These are phyloP conservation scores for Mythimna impura DNA, from an alignment of 2,888 invertebrate genomes.

Conservation along the genomic window DNA sequence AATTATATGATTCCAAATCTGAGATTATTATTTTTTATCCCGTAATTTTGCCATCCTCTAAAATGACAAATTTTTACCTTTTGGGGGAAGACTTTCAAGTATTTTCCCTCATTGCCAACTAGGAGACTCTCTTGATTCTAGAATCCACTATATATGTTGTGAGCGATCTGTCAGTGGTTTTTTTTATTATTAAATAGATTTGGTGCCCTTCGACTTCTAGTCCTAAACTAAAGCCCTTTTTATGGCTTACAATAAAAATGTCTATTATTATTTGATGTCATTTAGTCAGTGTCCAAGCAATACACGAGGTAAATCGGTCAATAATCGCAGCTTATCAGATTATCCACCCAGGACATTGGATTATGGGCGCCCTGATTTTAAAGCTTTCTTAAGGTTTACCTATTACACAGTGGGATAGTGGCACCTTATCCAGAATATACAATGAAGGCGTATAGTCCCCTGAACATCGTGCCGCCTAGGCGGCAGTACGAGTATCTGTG, in stretches of 20 bases:
- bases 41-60: neutral
- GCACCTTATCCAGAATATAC: too few relatives aligned
- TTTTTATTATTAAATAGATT: neutral
- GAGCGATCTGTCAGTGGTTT: neutral
- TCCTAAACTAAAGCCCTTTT: neutral
- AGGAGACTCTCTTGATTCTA: neutral
- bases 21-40: neutral
- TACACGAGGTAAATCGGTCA: too few relatives aligned
- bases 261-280: neutral
- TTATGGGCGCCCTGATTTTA: constrained; percentile 6
- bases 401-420: neutral
- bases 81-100: neutral
- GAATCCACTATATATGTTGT: neutral
- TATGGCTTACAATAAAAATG: too few relatives aligned
- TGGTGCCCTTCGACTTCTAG: too few relatives aligned
- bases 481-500: too few relatives aligned
- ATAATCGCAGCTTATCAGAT: constrained; percentile 10
- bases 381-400: neutral
- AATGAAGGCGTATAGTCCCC: too few relatives aligned
- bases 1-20: constrained; percentile 1
- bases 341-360: neutral
- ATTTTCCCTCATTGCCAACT: neutral
- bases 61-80: neutral
- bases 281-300: neutral
- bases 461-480: too few relatives aligned